Evolutionary conservation across 2,113 vertebrate genomes (phyloP).

Genomic region (Hystrix brachyura): DNA sequence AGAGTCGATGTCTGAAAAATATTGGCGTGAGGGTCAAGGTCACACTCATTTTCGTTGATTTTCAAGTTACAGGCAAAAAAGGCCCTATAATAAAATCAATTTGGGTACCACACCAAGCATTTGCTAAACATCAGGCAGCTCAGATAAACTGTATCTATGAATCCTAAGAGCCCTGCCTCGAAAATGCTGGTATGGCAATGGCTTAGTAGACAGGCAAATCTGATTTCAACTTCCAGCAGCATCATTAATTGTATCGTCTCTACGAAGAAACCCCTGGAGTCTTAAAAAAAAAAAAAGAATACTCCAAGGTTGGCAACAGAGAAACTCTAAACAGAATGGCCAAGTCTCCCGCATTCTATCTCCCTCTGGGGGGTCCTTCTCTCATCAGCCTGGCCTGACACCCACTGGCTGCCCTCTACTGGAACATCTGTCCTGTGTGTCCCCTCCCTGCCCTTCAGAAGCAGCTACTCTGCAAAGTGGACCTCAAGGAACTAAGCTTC

Average conservation of each 20-base stretch:
- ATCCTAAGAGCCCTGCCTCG: neutral
- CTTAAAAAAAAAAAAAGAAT: neutral
- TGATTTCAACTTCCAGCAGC: conserved; percentile 27
- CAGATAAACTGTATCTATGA: neutral
- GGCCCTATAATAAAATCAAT: conserved; percentile 50
- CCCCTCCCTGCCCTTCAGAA: neutral
- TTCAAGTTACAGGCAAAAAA: neutral
- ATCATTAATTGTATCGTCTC: neutral
- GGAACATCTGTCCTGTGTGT: neutral
- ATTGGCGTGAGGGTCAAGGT: neutral
- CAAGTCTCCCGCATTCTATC: neutral
- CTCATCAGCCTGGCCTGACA: neutral
- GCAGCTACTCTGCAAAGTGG: neutral
- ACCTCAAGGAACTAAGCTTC: neutral
- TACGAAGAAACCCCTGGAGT: conserved; percentile 27
- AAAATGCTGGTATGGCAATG: neutral
- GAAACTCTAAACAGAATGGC: neutral
- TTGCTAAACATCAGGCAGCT: neutral
- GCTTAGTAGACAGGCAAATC: conserved; percentile 24
- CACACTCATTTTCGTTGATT: conserved; percentile 25
- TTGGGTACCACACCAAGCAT: neutral
- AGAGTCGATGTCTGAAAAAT: neutral
- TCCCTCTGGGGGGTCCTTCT: neutral
- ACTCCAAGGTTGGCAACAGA: neutral
- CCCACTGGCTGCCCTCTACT: neutral